phyloP scores from a whole-genome alignment of 2,113 vertebrate genomes.

The Corynorhinus townsendii region DNA sequence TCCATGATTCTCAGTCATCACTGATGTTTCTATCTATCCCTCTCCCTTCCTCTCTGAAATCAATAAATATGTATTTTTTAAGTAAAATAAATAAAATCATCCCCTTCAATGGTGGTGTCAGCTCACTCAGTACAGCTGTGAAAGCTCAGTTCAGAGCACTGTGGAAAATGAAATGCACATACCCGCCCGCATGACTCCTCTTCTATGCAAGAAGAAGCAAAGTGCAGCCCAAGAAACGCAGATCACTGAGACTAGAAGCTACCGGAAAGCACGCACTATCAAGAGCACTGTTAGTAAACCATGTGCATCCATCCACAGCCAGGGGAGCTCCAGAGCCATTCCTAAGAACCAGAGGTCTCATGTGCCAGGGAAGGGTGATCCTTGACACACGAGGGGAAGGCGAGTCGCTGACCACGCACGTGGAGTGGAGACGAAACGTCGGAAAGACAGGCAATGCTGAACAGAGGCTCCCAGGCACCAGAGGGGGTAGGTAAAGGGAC shows the following conservation, averaged over 20 bases:
- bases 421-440: not conserved
- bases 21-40: no score
- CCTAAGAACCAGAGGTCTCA: not conserved
- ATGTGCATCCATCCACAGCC: not conserved
- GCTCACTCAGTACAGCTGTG: not conserved
- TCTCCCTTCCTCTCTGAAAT: no score
- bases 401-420: not conserved
- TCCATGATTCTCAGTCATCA: no score
- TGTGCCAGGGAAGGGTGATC: rapidly evolving
- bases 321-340: not conserved
- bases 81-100: no score
- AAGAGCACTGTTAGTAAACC: not conserved
- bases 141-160: not conserved
- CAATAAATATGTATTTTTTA: no score
- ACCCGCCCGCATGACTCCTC: not conserved
- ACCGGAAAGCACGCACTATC: not conserved
- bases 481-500: not conserved
- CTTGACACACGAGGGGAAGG: not conserved
- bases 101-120: not conserved
- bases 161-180: not conserved
- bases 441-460: not conserved
- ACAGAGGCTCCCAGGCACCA: not conserved
- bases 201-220: not conserved
- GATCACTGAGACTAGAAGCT: not conserved
- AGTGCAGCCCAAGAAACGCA: not conserved